Evolutionary conservation across 2,113 vertebrate genomes (phyloP), one percentile per base, ranked within the genome.

Genomic region (Ictalurus punctatus): DNA sequence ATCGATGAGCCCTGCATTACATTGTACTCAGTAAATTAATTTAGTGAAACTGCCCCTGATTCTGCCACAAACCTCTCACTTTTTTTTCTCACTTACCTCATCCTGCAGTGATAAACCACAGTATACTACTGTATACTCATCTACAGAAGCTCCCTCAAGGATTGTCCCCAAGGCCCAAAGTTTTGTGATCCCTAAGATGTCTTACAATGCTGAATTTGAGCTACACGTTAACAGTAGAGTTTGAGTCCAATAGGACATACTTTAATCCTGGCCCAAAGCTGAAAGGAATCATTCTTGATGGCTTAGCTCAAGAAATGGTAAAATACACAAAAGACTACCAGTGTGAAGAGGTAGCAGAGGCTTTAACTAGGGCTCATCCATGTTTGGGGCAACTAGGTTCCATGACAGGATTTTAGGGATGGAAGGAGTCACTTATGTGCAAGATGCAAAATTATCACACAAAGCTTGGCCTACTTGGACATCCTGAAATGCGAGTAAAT

Each of bases 241-340:
- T 79, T 79, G 76, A 79, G 44, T n/a, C 1, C 10, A 79, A 16
- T 6, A 13, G 76, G 52, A 79, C 76, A 79, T 14, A 52, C 44
- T 16, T 52, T 6, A 27, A 79, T 44, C 25, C 44, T 79, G 44
- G 40, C 44, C 74, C 40, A 14, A 48, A 52, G 74, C 23, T 79
- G 25, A 79, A 52, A 52, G 76, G 76, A n/a, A 5, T 78, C 23
- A 90, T 48, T 48, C 6, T 48, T 48, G 44, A 48, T 48, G 44
- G 44, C 44, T 7, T 48, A 48, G 44, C 44, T 3, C 58, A 88
- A 88, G 83, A 90, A 85, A 89, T 92, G 25, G 37, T 88, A 21
- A 91, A 91, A 63, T 91, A 91, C 81, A 91, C 86, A 9, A 83
- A 79, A 76, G 87, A 89, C 54, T 86, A 89, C n/a, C 88, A 90